Evolutionary conservation across 2,113 vertebrate species (phyloP), one percentile per base, ranked within the genome.

Genomic region (Ceuthmochares aereus): DNA sequence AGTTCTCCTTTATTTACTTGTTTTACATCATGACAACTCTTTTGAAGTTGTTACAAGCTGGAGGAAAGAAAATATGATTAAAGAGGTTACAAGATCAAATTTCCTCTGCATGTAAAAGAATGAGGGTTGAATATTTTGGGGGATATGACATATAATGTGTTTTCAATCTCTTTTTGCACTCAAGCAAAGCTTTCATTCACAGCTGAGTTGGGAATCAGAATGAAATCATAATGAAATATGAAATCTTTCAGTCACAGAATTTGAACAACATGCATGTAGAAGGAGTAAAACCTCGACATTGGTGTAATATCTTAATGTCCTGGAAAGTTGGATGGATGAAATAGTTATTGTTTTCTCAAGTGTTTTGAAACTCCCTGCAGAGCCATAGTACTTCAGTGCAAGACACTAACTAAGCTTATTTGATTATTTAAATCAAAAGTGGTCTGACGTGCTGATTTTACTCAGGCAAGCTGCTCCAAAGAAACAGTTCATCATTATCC

Each of bases 261-360:
- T 58, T 2, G 4, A 66, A 45, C 29, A 86, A 42, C 0, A 0
- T 1, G 1, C 5, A 9, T 32, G 10, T 80, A 29, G 37, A 54
- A 42, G 19, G 59, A 80, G 10, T 7, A 40, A 58, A 80, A 66
- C 22, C 5, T 59, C 18, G 40, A 36, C 34, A 47, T 29, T n/a
- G 5, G 22, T 68, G 5, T 49, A 72, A 85, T 87, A 69, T 47
- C 17, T 29, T 55, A 30, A 34, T 80, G 27, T 73, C 36, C 16
- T 83, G 49, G 25, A 59, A 62, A 67, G 55, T 8, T 51, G 30
- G 15, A 30, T 68, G 63, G 63, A 25, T 62, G 51, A 63, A 86
- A 26, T 66, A 52, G 45, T 88, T 95, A 32, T 43, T 40, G 11
- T 60, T 94, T 12, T 1, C 34, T 70, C 3, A 26, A 76, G 17